Conservation (phyloP, 2,113 vertebrate genomes). For the Varanus komodoensis region DNA sequence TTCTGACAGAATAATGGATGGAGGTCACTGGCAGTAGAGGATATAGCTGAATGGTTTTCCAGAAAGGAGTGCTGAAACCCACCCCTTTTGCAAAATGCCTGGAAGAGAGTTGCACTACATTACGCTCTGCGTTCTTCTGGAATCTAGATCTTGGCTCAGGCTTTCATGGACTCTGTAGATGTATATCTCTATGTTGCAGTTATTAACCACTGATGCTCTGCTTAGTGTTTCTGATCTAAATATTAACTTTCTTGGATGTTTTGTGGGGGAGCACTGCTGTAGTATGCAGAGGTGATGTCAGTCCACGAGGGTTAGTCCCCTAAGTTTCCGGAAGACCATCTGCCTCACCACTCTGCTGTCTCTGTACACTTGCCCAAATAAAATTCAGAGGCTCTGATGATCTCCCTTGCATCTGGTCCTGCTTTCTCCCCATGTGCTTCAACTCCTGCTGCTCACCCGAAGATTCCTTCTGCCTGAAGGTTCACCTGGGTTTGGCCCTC, state of each 20-base stretch:
- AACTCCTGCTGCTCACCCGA: too few species aligned
- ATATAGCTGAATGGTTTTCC: slow-evolving; percentile 34
- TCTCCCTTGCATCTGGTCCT: too few species aligned
- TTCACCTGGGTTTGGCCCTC: too few species aligned
- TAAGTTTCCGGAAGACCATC: too few species aligned
- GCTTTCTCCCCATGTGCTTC: too few species aligned
- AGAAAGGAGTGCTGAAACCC: slow-evolving; percentile 7
- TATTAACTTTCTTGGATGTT: neutral
- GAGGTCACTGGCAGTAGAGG: slow-evolving; percentile 52
- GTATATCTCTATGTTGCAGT: neutral
- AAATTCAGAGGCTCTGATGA: too few species aligned
- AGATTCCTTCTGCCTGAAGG: too few species aligned
- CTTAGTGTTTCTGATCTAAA: neutral
- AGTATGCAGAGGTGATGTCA: neutral
- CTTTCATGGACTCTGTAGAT: neutral
- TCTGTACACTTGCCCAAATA: too few species aligned
- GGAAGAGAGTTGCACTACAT: neutral
- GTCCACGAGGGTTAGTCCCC: too few species aligned
- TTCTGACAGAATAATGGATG: slow-evolving; percentile 28
- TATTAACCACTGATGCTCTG: neutral
- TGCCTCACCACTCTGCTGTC: too few species aligned
- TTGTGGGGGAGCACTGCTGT: neutral
- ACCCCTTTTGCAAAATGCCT: slow-evolving; percentile 23
- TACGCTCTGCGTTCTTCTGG: neutral
- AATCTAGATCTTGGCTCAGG: accelerated